Conservation (phyloP, 2,888 invertebrate species). For the Noctua fimbriata region DNA sequence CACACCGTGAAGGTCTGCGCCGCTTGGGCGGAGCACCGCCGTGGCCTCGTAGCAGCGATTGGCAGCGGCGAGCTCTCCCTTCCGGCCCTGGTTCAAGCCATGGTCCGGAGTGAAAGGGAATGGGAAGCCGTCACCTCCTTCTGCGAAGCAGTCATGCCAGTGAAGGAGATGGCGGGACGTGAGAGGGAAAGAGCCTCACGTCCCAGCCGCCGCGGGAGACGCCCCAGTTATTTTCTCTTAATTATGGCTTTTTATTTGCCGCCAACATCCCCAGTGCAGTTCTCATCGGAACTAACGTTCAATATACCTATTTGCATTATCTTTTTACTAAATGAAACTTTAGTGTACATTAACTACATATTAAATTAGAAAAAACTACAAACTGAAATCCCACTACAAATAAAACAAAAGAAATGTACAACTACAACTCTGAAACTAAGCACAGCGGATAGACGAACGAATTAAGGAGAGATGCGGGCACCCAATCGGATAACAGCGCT, state of each 20-base stretch:
- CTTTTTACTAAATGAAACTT: background rate
- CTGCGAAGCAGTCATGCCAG: too few species aligned
- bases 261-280: background rate
- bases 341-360: background rate
- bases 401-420: conserved; percentile 38
- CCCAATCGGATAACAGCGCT: conserved; percentile 66
- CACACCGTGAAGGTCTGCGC: too few species aligned
- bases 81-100: too few species aligned
- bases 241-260: background rate
- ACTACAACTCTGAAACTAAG: conserved; percentile 30
- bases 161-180: too few species aligned
- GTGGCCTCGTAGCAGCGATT: too few species aligned
- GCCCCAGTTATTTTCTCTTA: background rate
- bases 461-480: conserved; percentile 61
- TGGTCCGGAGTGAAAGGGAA: too few species aligned
- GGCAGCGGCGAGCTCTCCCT: too few species aligned
- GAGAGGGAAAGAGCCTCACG: too few species aligned
- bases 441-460: conserved; percentile 44
- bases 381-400: conserved; percentile 20
- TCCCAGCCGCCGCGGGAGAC: too few species aligned
- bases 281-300: background rate
- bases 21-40: too few species aligned
- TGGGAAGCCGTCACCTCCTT: too few species aligned
- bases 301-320: background rate
- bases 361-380: conserved; percentile 1